Evolutionary conservation across 2,888 invertebrate species (phyloP), one percentile per base, ranked within the genome.

Genomic region (Liopterus haemorrhoidalis): DNA sequence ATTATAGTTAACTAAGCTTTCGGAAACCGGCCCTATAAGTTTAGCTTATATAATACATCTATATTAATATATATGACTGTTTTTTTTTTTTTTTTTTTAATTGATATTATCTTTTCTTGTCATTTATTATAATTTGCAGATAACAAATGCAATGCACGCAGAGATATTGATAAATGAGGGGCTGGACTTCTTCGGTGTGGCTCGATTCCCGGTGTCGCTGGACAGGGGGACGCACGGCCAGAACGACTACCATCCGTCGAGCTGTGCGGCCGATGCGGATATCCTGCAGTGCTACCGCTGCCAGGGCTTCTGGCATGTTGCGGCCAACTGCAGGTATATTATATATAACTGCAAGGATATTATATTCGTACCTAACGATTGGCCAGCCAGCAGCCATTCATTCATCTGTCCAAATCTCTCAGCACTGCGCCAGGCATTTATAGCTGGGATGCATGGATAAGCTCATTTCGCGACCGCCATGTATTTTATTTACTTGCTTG

Each of bases 271-370:
- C 18, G 60, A 60, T 4, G 53, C 57, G 8, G 72, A 72, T 46
- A 69, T 73, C 2, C 57, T 73, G 6, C 73, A 73, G 49, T 73
- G 74, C 49, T 74, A 70, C 54, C 66, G 70, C 1, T 74, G 73
- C 52, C 73, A 74, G 59, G 72, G 73, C 2, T 74, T 73, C 55
- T 73, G 74, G 73, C 74, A 74, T 54, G 69, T 72, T 4, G 73
- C 73, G 0, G 70, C 69, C 8, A 70, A 72, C 48, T 63, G 63
- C 25, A 30, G 44, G 25, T 37, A 22, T 8, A 2, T 28, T 28
- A 28, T 28, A n/a, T 28, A 9, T 8, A 28, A 28, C 4, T 12
- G 11, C 6, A 33, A 33, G 3, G n/a, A n/a, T n/a, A n/a, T n/a
- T n/a, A n/a, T n/a, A n/a, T n/a, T n/a, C n/a, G n/a, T n/a, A n/a